Evolutionary conservation across 2,797 vertebrate genomes (phyloP).

Genomic region (Smutsia temminckii): DNA sequence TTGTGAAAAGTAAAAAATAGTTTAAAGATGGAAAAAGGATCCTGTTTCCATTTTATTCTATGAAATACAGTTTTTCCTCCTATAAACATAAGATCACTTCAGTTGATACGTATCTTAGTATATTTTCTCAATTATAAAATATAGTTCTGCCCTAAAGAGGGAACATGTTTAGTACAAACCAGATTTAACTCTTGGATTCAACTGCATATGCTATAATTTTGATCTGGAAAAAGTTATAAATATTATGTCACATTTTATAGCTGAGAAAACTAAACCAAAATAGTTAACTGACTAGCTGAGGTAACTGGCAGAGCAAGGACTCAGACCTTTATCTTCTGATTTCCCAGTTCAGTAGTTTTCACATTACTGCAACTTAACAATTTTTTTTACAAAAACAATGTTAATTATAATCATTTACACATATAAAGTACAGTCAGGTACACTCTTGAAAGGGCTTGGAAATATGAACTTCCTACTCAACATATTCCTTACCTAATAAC

Average conservation of each 20-base stretch:
- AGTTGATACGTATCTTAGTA: background rate
- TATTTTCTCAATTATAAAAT: background rate
- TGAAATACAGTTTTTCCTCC: background rate
- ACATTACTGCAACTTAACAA: background rate
- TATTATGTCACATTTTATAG: background rate
- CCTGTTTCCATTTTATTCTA: background rate
- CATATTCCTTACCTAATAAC: background rate
- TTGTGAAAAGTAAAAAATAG: conserved; percentile 41
- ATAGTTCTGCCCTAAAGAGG: background rate
- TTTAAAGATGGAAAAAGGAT: conserved; percentile 37
- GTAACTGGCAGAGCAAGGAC: background rate
- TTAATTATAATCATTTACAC: conserved; percentile 21
- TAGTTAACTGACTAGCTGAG: background rate
- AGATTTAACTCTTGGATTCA: conserved; percentile 16
- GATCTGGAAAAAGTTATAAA: conserved; percentile 29
- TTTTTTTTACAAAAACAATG: background rate
- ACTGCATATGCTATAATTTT: conserved; percentile 2
- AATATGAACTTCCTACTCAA: conserved; percentile 42
- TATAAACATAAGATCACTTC: background rate
- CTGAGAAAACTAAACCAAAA: conserved; percentile 7
- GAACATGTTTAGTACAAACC: background rate
- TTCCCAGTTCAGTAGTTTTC: conserved; percentile 31
- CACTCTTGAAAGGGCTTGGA: background rate
- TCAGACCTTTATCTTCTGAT: background rate
- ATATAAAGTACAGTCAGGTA: conserved; percentile 16